Evolutionary conservation across 2,113 vertebrate species (phyloP), one percentile per base, ranked within the genome.

Genomic region (Triplophysa dalaica): DNA sequence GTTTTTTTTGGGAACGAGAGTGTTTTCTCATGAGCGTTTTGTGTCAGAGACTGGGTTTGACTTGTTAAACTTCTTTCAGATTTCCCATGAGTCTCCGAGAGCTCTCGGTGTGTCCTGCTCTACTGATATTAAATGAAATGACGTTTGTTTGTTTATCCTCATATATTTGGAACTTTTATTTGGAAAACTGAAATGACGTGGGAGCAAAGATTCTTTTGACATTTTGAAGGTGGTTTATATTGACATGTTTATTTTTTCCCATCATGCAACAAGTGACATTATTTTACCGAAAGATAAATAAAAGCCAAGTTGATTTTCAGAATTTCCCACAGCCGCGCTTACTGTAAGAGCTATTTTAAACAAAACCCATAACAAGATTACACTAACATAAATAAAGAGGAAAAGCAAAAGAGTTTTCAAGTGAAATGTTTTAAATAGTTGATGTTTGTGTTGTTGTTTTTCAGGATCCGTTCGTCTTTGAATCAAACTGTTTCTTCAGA

Each of bases 381-480:
- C 45, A 56, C 52, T 14, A 19, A 29, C 8, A 13, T 58, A 38
- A 72, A 72, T 58, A 38, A 38, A n/a, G 17, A 6, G 17, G 48
- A 13, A 4, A 50, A 50, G 14, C 9, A 0, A 11, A 50, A 50
- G 11, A 50, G 17, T n/a, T 56, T 54, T 56, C 1, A 19, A 56
- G 52, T 56, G 16, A 56, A 19, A 19, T 50, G 11, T 50, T 13
- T 14, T 38, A 8, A 38, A 38, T 38, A 38, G 6, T 7, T 38
- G 6, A 38, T 6, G 33, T 38, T 6, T 38, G 5, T 7, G 33
- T 38, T 38, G 33, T 38, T 85, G 19, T 84, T 8, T 81, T 70
- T 38, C 87, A 99, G 98, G 98, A 99, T 86, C 97, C 97, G 3
- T 96, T 94, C 83, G 90, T 96, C 54, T 98, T 98, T 88, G 97